Evolutionary conservation across 2,113 vertebrate species (phyloP).

Genomic region (Lepus timidus): DNA sequence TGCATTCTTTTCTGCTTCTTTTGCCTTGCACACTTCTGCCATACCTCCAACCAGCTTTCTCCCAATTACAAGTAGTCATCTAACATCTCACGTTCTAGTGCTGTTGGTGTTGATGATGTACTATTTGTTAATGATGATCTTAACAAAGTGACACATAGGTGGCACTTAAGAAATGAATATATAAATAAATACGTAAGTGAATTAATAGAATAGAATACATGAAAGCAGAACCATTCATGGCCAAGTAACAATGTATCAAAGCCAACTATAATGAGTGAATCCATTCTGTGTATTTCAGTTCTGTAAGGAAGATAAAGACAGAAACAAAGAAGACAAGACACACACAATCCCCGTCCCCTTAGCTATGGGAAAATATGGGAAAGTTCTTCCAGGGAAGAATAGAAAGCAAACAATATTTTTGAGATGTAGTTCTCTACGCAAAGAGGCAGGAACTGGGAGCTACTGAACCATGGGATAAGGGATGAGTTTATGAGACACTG

Average conservation of each 20-base stretch:
- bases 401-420: neutral
- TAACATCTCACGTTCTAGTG: neutral
- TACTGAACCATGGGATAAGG: neutral
- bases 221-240: neutral
- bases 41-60: neutral
- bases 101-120: neutral
- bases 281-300: neutral
- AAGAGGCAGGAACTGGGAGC: neutral
- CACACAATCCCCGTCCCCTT: neutral
- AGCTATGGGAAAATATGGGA: neutral
- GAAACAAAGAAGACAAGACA: neutral
- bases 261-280: neutral
- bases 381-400: neutral
- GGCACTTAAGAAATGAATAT: neutral
- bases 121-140: neutral
- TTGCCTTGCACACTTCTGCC: neutral
- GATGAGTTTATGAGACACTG: neutral
- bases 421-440: neutral
- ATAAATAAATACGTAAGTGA: neutral
- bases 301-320: neutral
- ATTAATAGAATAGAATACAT: neutral
- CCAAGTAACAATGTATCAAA: neutral
- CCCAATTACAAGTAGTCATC: neutral
- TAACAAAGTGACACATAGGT: neutral
- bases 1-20: neutral